A percentile compares a stretch with the other conserved stretches of the same genome.
Conservation (phyloP, 2,888 invertebrate species). For the Hydriomena furcata region DNA sequence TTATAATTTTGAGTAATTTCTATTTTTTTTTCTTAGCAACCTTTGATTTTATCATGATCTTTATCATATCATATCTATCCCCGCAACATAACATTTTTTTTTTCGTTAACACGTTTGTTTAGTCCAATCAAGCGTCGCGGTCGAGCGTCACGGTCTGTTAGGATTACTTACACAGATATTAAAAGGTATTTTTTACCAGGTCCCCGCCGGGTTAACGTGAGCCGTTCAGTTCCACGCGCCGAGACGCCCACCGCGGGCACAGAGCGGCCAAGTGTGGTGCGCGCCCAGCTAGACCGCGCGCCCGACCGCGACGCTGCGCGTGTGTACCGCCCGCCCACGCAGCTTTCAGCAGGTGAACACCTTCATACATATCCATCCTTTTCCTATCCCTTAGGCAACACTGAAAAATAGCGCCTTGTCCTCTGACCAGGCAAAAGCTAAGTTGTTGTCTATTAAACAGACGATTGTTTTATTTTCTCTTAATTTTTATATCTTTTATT, state of each 20-base stretch:
- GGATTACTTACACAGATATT: not conserved
- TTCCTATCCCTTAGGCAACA: too few species aligned
- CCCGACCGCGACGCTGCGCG: slow-evolving; percentile 72
- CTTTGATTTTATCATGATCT: too few species aligned
- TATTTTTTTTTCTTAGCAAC: too few species aligned
- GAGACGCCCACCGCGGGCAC: slow-evolving; percentile 51
- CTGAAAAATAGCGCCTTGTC: too few species aligned
- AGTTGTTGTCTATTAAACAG: too few species aligned
- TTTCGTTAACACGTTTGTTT: too few species aligned
- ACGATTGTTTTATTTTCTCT: too few species aligned
- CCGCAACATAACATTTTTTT: too few species aligned
- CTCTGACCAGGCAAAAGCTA: too few species aligned
- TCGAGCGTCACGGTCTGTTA: slow-evolving; percentile 6
- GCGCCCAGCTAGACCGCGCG: slow-evolving; percentile 77
- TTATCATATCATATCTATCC: too few species aligned
- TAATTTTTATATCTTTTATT: too few species aligned
- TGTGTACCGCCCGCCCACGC: slow-evolving; percentile 71
- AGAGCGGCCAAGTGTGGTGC: slow-evolving; percentile 77
- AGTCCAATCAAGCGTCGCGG: not conserved
- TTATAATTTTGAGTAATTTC: too few species aligned
- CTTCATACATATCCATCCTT: not conserved
- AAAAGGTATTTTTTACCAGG: slow-evolving; percentile 45
- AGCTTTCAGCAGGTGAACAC: slow-evolving; percentile 69
- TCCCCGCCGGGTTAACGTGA: slow-evolving; percentile 60
- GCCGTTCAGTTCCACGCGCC: slow-evolving; percentile 51